Evolutionary conservation across 2,113 vertebrate genomes (phyloP), one percentile per base, ranked within the genome.

Genomic region (Prionailurus viverrinus): DNA sequence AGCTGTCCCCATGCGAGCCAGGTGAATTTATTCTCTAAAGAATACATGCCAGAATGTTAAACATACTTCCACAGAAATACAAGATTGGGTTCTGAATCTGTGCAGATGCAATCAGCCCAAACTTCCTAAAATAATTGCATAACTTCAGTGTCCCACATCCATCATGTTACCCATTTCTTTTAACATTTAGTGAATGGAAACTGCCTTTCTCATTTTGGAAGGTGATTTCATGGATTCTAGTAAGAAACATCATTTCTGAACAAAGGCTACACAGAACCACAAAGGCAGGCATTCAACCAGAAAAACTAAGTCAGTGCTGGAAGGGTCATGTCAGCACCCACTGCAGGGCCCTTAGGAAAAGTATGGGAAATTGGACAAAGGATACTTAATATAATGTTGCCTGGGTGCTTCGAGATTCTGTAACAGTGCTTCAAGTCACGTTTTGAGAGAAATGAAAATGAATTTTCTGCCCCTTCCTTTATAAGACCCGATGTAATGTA

Each of bases 381-480:
- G 41, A 25, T 16, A 55, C 31, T 39, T 39, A 23, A 12, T 12
- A 53, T 29, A n/a, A 13, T 7, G 33, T 12, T 66, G 15, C 14
- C 39, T 45, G 7, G 11, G 33, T 83, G 81, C 39, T 89, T 45
- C 29, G 48, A 39, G 68, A 83, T 76, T 96, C 65, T 13, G 3
- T n/a, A 68, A 31, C 5, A 16, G 23, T 19, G 16, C 45, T 79
- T n/a, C 33, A 69, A 58, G 58, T 90, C 55, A 89, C 9, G 7
- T 82, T 89, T 65, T 51, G 66, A 89, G 89, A 95, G 71, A 92
- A 93, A 66, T 69, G 55, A 85, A 97, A 79, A 94, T 73, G 45
- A 94, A 81, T 96, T 87, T 97, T 84, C 92, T 94, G 14, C 3
- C 23, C 25, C 11, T 95, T 95, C 90, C 73, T 80, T 94, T 80